Evolutionary conservation across 2,797 vertebrate genomes (phyloP).

Genomic region (Synanceia verrucosa): DNA sequence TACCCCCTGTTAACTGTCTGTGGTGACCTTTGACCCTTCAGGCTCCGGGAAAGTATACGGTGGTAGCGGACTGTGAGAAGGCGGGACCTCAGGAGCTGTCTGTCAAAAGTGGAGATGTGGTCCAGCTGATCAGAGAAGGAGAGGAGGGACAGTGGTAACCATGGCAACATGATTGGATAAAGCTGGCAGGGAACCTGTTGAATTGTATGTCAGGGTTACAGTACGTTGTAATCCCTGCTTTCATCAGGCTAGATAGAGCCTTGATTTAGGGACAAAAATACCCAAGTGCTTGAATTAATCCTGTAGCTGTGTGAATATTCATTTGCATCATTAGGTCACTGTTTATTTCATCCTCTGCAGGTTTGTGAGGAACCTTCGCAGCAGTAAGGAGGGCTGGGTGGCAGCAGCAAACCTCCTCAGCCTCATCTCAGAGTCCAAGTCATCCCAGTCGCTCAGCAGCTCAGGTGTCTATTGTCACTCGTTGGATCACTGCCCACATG

Average conservation of each 20-base stretch:
- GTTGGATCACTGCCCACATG: background rate
- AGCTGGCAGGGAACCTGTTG: background rate
- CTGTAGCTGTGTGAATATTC: background rate
- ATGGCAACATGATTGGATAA: background rate
- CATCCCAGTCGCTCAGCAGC: slow-evolving; percentile 92
- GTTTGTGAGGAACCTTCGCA: slow-evolving; percentile 93
- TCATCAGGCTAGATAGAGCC: background rate
- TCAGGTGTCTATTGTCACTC: slow-evolving; percentile 78
- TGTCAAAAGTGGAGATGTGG: slow-evolving; percentile 90
- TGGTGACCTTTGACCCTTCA: slow-evolving; percentile 53
- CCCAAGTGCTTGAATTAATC: background rate
- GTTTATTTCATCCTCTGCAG: slow-evolving; percentile 69
- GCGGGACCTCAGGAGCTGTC: slow-evolving; percentile 84
- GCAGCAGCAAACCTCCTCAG: slow-evolving; percentile 87
- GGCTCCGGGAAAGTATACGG: slow-evolving; percentile 92
- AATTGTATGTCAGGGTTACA: no score
- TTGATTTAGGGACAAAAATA: background rate
- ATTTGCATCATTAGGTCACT: background rate
- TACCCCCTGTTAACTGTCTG: background rate
- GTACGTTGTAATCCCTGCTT: background rate
- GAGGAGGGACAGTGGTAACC: slow-evolving; percentile 91
- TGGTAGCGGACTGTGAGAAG: slow-evolving; percentile 88
- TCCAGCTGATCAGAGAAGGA: slow-evolving; percentile 91
- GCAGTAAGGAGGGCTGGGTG: slow-evolving; percentile 90
- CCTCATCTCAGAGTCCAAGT: slow-evolving; percentile 90